These are phyloP conservation scores for Nylanderia fulva DNA, from an alignment of 1,140 invertebrate genomes.

Conservation along the genomic window DNA sequence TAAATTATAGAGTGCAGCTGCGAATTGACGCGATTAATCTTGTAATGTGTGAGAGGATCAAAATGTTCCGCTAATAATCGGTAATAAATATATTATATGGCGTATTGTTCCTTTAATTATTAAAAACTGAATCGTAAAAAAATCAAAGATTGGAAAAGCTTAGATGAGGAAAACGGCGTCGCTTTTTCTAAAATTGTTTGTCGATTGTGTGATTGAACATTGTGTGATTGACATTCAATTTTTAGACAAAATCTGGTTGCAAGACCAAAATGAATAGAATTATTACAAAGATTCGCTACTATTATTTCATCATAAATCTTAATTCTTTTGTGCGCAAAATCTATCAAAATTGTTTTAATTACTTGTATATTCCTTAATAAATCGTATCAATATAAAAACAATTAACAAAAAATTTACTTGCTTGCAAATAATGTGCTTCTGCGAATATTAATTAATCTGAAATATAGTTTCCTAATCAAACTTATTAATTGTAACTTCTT, in stretches of 20 bases:
- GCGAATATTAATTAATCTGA: constrained; percentile 3
- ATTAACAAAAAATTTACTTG: constrained; percentile 4
- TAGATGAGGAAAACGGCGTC: constrained; percentile 44
- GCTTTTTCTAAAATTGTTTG: neutral
- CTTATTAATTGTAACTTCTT: constrained; percentile 9
- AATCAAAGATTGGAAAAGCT: constrained; percentile 28
- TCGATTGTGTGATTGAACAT: constrained; percentile 1
- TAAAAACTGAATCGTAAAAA: neutral
- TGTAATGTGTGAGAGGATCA: neutral
- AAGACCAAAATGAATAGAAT: neutral
- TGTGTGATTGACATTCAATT: neutral
- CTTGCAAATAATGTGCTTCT: neutral
- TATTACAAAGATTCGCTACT: neutral
- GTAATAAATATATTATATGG: constrained; percentile 5
- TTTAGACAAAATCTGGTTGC: neutral
- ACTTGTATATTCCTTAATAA: neutral
- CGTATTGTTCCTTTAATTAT: constrained; percentile 1
- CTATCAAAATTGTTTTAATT: neutral
- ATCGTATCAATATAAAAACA: neutral
- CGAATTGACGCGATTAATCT: neutral
- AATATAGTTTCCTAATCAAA: neutral
- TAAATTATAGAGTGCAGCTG: constrained; percentile 5
- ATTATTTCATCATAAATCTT: neutral
- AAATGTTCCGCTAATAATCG: constrained; percentile 2
- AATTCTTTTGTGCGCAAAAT: neutral